Base-by-base conservation (phyloP, 2,888 invertebrate genomes). In the Linnaemya vulpina region DNA sequence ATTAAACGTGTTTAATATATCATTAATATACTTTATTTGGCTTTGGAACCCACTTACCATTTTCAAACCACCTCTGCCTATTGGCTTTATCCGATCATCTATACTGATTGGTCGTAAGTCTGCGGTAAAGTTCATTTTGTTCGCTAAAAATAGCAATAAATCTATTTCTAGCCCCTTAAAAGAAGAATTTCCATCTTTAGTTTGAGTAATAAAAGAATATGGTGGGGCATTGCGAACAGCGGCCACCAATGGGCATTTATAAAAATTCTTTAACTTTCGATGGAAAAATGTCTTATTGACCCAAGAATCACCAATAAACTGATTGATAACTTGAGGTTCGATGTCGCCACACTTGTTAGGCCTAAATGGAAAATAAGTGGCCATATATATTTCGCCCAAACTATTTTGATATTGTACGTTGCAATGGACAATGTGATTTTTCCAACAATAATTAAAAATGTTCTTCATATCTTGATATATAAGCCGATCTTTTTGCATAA, bases 91-190 rank as follows among this genome's bases (percentile, higher is more conserved):
- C n/a, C 55, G 10, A 81, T 78, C 10, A 83, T 62, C 22, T 53
- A 40, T 0, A 74, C 74, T 0, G 63, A 76, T 46, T 67, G 76
- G 25, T 49, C 70, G 60, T 35, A 87, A 60, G 0, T 58, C 67
- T 1, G 89, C 60, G 20, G 82, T 87, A 7, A 90, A 87, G 67
- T 90, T 90, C 25, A 90, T 85, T 4, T 87, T 67, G 22, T 82
- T 53, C 2, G 88, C 87, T 0, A 90, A 38, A 11, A 87, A 87
- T 3, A 55, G 70, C 0, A 90, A 62, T 8, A 90, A 68, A 7
- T 87, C 86, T 0, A 88, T 89, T 79, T 90, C 90, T 4, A 89
- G 86, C 17, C 90, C 90, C 1, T 71, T 86, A 67, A 22, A 74
- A 58, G 30, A 30, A 0, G 35, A 4, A 43, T 15, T 46, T 0